phyloP scores from a whole-genome alignment of 2,113 vertebrate genomes.

The Pithys albifrons region DNA sequence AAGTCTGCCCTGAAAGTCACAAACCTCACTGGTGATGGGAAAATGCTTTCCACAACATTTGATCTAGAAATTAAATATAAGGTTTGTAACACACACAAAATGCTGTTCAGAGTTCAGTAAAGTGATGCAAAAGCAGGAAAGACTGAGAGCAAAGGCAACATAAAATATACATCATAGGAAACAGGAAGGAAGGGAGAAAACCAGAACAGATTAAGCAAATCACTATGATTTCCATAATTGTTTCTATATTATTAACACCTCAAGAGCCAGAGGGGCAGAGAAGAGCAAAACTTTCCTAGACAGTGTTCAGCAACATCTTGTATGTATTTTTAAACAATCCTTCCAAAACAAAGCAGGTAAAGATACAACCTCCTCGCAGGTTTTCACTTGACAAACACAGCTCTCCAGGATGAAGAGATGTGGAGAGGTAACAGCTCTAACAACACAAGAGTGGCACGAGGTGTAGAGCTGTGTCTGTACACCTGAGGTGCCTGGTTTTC shows the following conservation, averaged over 20 bases:
- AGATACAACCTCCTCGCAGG: accelerated
- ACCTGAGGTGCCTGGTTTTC: neutral
- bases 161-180: slow-evolving; percentile 41
- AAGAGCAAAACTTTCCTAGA: neutral
- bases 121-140: neutral
- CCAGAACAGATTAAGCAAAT: neutral
- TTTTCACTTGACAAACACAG: neutral
- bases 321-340: accelerated
- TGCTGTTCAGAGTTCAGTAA: neutral
- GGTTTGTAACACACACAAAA: slow-evolving; percentile 27
- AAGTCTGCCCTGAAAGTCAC: slow-evolving; percentile 23
- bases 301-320: neutral
- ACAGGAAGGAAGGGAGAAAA: neutral
- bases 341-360: neutral
- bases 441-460: neutral
- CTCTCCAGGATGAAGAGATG: neutral
- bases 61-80: slow-evolving; percentile 22
- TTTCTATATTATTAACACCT: slow-evolving; percentile 28
- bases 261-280: neutral
- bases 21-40: neutral
- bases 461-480: neutral
- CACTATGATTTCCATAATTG: slow-evolving; percentile 3
- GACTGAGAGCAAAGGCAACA: slow-evolving; percentile 25
- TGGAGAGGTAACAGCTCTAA: neutral
- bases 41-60: slow-evolving; percentile 19